phyloP scores from a whole-genome alignment of 2,888 invertebrate species.

The Zootermopsis nevadensis region DNA sequence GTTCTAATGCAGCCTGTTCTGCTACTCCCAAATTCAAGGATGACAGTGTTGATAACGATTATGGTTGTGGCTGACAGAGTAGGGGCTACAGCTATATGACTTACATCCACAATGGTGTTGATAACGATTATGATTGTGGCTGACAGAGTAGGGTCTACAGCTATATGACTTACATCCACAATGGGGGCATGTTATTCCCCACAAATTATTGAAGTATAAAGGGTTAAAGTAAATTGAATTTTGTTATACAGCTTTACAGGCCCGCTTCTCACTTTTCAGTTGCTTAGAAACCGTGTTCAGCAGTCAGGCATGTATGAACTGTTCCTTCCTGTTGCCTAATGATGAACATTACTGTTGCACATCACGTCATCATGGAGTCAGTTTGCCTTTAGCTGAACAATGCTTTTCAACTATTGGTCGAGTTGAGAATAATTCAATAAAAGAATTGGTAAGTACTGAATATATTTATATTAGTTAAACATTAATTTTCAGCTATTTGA shows the following conservation, averaged over 20 bases:
- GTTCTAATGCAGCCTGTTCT: no score
- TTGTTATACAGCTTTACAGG: no score
- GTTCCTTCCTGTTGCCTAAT: conserved; percentile 80
- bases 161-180: no score
- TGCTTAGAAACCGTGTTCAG: conserved; percentile 88
- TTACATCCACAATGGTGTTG: no score
- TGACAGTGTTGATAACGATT: no score
- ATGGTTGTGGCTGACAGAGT: not conserved
- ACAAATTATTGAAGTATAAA: not conserved
- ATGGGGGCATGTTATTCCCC: not conserved
- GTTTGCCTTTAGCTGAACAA: conserved; percentile 73
- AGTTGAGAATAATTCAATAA: conserved; percentile 77
- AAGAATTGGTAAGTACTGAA: conserved; percentile 70
- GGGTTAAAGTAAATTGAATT: not conserved
- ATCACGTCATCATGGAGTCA: conserved; percentile 83
- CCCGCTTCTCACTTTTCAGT: conserved; percentile 63
- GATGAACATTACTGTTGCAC: conserved; percentile 83
- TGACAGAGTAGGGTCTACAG: no score
- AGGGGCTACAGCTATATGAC: no score
- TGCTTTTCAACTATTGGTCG: conserved; percentile 78
- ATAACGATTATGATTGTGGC: not conserved
- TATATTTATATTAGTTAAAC: no score
- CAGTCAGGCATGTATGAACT: conserved; percentile 87
- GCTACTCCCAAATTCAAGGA: no score
- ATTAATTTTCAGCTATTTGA: no score